Conservation (phyloP, 1,140 invertebrate species). For the Calycopis cecrops region DNA sequence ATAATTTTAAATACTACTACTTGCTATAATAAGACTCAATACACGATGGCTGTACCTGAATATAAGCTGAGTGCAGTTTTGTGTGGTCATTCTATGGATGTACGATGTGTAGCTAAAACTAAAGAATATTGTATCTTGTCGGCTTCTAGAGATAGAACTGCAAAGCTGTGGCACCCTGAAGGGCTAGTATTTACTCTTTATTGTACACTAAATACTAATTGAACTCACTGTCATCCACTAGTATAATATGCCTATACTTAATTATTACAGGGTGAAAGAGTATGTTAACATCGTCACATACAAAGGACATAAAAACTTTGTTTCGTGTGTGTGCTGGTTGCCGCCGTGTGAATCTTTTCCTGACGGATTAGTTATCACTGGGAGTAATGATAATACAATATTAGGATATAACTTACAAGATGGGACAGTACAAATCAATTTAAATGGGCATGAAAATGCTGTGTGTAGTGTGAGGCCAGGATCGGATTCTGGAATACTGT, state of each 20-base stretch:
- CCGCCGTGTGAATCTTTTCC: conserved; percentile 81
- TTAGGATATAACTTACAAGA: conserved; percentile 82
- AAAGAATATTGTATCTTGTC: conserved; percentile 85
- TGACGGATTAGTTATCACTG: conserved; percentile 88
- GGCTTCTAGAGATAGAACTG: conserved; percentile 90
- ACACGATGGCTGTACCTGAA: conserved; percentile 66
- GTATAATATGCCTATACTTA: background rate
- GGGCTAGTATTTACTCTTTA: conserved; percentile 76
- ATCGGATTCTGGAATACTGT: conserved; percentile 60
- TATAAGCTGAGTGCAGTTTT: conserved; percentile 87
- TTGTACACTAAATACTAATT: background rate
- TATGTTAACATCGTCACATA: conserved; percentile 81
- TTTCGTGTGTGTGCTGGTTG: conserved; percentile 86
- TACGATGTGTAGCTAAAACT: conserved; percentile 82
- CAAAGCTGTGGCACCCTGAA: conserved; percentile 87
- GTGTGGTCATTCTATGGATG: conserved; percentile 88
- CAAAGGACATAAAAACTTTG: conserved; percentile 90
- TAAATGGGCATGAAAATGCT: conserved; percentile 88
- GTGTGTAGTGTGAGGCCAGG: conserved; percentile 72
- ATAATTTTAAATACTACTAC: conserved; percentile 14
- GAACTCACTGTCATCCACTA: background rate
- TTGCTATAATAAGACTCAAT: conserved; percentile 13
- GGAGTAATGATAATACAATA: conserved; percentile 91
- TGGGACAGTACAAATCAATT: conserved; percentile 77
- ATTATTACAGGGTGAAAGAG: conserved; percentile 63